phyloP scores from a whole-genome alignment of 1,140 invertebrate genomes.

The Calosoma granatense region DNA sequence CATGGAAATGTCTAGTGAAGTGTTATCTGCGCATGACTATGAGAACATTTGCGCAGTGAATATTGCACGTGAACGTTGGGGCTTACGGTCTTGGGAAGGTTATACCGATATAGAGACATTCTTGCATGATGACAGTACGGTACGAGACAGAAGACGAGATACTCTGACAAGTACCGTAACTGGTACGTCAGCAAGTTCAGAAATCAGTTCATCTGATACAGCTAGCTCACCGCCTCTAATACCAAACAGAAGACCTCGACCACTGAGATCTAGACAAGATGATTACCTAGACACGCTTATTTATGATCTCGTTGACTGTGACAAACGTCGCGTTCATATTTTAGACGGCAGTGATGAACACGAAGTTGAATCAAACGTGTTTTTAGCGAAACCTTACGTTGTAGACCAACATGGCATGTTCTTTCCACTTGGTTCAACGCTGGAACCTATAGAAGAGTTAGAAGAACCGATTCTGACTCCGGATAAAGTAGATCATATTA shows the following conservation, averaged over 20 bases:
- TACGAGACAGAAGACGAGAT: slow-evolving; percentile 44
- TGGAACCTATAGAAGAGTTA: slow-evolving; percentile 48
- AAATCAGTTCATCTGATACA: slow-evolving; percentile 37
- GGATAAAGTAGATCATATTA: slow-evolving; percentile 26
- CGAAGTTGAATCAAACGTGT: slow-evolving; percentile 36
- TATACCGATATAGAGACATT: slow-evolving; percentile 56
- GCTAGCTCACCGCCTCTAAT: slow-evolving; percentile 34
- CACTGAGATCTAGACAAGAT: slow-evolving; percentile 35
- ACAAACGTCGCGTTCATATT: slow-evolving; percentile 23
- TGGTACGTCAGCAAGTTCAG: slow-evolving; percentile 36
- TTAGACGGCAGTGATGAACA: slow-evolving; percentile 17
- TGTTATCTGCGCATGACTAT: slow-evolving; percentile 54
- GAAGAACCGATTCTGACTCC: slow-evolving; percentile 37
- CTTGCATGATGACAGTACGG: slow-evolving; percentile 49
- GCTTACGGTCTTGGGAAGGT: slow-evolving; percentile 53
- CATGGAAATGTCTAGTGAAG: slow-evolving; percentile 45
- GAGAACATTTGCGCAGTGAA: slow-evolving; percentile 57
- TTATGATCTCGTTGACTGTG: slow-evolving; percentile 37
- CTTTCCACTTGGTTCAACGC: slow-evolving; percentile 33
- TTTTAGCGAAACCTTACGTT: slow-evolving; percentile 44
- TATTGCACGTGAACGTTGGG: slow-evolving; percentile 53
- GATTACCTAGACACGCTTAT: slow-evolving; percentile 45
- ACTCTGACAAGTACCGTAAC: slow-evolving; percentile 39
- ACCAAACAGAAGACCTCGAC: background rate
- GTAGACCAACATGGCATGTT: slow-evolving; percentile 45